Conservation (phyloP, 2,888 invertebrate species). For the Athetis lepigone region DNA sequence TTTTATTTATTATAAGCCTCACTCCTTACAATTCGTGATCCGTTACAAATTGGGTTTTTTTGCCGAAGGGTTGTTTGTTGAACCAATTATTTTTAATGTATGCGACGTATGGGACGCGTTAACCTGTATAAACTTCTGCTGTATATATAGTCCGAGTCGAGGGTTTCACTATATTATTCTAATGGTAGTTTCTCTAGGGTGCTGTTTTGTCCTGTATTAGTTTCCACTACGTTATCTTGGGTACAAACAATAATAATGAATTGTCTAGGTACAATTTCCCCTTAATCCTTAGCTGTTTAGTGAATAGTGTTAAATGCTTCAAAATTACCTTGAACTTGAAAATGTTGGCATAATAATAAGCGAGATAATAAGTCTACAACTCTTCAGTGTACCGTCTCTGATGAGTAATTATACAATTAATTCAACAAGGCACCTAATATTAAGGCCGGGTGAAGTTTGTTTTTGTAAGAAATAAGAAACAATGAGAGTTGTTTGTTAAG, state of each 20-base stretch:
- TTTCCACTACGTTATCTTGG: conserved; percentile 48
- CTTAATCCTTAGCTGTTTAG: not conserved
- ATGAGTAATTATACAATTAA: conserved; percentile 85
- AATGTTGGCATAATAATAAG: conserved; percentile 34
- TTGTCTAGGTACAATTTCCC: conserved; percentile 2
- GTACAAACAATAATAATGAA: conserved; percentile 27
- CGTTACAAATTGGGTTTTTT: conserved; percentile 70
- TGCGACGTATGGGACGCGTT: conserved; percentile 66
- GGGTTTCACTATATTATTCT: conserved; percentile 59
- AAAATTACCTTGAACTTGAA: conserved; percentile 40
- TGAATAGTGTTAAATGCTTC: conserved; percentile 12
- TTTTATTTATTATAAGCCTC: conserved; percentile 63
- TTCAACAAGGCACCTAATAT: conserved; percentile 83
- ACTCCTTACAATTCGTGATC: conserved; percentile 66
- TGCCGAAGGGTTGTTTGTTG: conserved; percentile 56
- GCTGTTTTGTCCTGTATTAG: conserved; percentile 57
- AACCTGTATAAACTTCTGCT: conserved; percentile 62
- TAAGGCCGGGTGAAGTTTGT: conserved; percentile 76
- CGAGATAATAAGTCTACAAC: conserved; percentile 48
- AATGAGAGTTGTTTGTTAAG: conserved; percentile 75
- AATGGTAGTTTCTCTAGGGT: conserved; percentile 54
- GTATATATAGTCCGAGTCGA: conserved; percentile 46
- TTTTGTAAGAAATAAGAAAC: conserved; percentile 80
- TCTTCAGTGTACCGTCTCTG: conserved; percentile 55
- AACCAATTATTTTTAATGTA: conserved; percentile 70